These are phyloP conservation scores for Recurvirostra avosetta DNA, from an alignment of 2,113 vertebrate species.

Conservation along the genomic window DNA sequence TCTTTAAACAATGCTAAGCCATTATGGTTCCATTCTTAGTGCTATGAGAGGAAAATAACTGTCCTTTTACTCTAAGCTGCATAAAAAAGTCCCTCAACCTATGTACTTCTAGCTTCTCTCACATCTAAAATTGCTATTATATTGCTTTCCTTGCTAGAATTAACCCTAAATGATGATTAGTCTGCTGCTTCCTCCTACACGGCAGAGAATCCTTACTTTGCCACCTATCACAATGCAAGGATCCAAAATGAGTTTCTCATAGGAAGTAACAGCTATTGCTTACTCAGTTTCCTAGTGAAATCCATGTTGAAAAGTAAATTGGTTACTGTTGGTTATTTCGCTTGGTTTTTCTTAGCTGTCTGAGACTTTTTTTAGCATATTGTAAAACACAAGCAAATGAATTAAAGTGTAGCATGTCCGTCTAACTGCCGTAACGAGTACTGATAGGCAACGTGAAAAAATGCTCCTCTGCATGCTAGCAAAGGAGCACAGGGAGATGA, in stretches of 20 bases:
- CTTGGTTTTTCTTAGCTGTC: background rate
- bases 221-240: background rate
- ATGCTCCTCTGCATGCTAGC: background rate
- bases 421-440: background rate
- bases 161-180: slow-evolving; percentile 21
- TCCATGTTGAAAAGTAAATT: background rate
- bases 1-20: slow-evolving; percentile 64
- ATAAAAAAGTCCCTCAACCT: background rate
- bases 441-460: background rate
- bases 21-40: slow-evolving; percentile 11
- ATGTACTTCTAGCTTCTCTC: background rate
- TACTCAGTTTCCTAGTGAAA: background rate
- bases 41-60: slow-evolving; percentile 24
- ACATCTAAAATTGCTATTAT: slow-evolving; percentile 8
- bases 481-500: background rate
- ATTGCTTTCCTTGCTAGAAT: slow-evolving; percentile 20
- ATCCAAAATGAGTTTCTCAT: background rate
- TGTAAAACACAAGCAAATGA: background rate
- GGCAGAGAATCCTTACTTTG: background rate
- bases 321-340: background rate
- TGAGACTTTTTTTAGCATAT: background rate
- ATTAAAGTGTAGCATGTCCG: background rate
- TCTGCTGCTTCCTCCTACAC: background rate
- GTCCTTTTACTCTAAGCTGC: background rate
- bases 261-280: background rate